Evolutionary conservation across 2,888 invertebrate species (phyloP).

Genomic region (Endomychus coccineus): DNA sequence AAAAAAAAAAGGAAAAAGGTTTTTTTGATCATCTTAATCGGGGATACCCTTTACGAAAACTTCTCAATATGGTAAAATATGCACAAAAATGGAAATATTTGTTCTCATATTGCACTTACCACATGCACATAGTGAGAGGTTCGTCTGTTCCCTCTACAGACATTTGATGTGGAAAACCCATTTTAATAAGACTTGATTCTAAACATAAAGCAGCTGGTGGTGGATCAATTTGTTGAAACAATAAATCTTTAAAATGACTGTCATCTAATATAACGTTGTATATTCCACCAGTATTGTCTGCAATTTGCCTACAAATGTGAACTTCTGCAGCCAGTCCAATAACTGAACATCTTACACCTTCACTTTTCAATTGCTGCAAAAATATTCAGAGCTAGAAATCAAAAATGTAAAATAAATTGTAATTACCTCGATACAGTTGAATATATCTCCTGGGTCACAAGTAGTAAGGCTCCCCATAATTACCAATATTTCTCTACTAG

Average conservation of each 20-base stretch:
- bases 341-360: slow-evolving; percentile 86
- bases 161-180: slow-evolving; percentile 89
- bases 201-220: slow-evolving; percentile 64
- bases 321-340: slow-evolving; percentile 95
- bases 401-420: slow-evolving; percentile 2
- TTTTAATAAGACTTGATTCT: slow-evolving; percentile 80
- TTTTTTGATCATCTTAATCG: too few relatives aligned
- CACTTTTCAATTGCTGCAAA: slow-evolving; percentile 61
- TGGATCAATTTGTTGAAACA: slow-evolving; percentile 60
- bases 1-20: too few relatives aligned
- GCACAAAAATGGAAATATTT: too few relatives aligned
- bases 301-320: slow-evolving; percentile 78
- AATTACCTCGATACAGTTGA: slow-evolving; percentile 66
- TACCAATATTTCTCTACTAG: slow-evolving; percentile 87
- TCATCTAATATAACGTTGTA: slow-evolving; percentile 85
- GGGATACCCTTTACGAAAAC: too few relatives aligned
- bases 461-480: slow-evolving; percentile 92
- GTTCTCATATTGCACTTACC: slow-evolving; percentile 58
- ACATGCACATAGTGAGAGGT: slow-evolving; percentile 86
- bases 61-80: too few relatives aligned
- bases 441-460: slow-evolving; percentile 93
- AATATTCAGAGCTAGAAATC: slow-evolving; percentile 1
- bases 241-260: slow-evolving; percentile 61
- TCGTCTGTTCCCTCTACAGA: slow-evolving; percentile 51
- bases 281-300: slow-evolving; percentile 78